A percentile compares a stretch with the other conserved stretches of the same genome.
Evolutionary conservation across 2,888 invertebrate genomes (phyloP).

Genomic region (Strigamia transsilvanica): DNA sequence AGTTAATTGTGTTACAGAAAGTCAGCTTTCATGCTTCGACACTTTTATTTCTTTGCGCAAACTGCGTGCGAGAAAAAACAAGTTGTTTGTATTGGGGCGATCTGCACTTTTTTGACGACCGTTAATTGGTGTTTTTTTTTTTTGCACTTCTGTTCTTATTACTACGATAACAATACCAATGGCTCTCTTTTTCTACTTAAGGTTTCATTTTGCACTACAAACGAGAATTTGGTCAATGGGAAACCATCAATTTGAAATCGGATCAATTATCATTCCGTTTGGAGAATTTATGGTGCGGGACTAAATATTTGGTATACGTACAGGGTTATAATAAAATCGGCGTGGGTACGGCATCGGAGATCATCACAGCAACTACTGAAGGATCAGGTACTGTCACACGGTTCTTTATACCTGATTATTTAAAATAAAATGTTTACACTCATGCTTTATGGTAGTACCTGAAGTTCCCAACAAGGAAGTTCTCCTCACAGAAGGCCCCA

Average conservation of each 20-base stretch:
- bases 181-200: slow-evolving; percentile 47
- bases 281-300: slow-evolving; percentile 89
- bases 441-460: slow-evolving; percentile 51
- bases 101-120: not conserved
- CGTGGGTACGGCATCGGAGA: slow-evolving; percentile 51
- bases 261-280: slow-evolving; percentile 63
- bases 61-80: not conserved
- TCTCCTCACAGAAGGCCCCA: slow-evolving; percentile 54
- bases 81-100: not conserved
- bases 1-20: slow-evolving; percentile 28
- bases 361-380: slow-evolving; percentile 53
- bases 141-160: not conserved
- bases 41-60: slow-evolving; percentile 36
- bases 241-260: slow-evolving; percentile 75
- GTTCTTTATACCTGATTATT: not conserved
- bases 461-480: slow-evolving; percentile 54
- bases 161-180: not conserved
- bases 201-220: slow-evolving; percentile 92
- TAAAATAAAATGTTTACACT: not conserved
- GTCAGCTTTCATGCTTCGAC: slow-evolving; percentile 45
- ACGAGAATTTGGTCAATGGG: slow-evolving; percentile 94
- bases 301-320: slow-evolving; percentile 90
- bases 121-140: slow-evolving; percentile 3
- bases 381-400: slow-evolving; percentile 36
- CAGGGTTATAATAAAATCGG: slow-evolving; percentile 79